Evolutionary conservation across 2,113 vertebrate genomes (phyloP).

Genomic region (Jaculus jaculus): DNA sequence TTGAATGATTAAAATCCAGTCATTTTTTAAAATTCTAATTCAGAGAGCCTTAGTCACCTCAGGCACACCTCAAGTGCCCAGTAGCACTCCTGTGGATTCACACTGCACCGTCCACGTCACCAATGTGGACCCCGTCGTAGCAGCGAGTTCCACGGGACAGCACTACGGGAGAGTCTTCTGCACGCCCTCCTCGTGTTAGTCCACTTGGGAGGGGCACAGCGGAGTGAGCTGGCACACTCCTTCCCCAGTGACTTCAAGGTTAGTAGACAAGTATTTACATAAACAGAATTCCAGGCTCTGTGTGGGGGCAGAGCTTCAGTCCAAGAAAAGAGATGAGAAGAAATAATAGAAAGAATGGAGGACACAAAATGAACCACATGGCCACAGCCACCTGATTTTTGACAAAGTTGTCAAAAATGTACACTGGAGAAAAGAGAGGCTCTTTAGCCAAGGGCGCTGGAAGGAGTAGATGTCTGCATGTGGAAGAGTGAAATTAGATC

Average conservation of each 20-base stretch:
- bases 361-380: neutral
- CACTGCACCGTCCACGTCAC: no score
- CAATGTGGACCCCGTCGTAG: neutral
- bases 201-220: neutral
- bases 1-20: neutral
- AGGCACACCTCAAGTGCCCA: neutral
- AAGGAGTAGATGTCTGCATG: neutral
- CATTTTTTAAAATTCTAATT: neutral
- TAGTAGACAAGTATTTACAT: slow-evolving; percentile 17
- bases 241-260: neutral
- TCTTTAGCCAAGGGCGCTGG: neutral
- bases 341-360: no score
- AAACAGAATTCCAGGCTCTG: neutral
- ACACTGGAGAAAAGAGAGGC: neutral
- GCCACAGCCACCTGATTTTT: neutral
- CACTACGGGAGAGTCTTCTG: neutral
- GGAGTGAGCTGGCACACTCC: neutral
- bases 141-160: fast-evolving
- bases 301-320: neutral
- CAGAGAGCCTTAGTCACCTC: neutral
- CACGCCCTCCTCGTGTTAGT: neutral
- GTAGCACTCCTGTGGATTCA: neutral
- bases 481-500: neutral
- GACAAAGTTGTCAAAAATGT: neutral
- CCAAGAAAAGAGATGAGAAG: neutral